phyloP scores from a whole-genome alignment of 2,888 invertebrate species.

The Hypselothyrea guttata region DNA sequence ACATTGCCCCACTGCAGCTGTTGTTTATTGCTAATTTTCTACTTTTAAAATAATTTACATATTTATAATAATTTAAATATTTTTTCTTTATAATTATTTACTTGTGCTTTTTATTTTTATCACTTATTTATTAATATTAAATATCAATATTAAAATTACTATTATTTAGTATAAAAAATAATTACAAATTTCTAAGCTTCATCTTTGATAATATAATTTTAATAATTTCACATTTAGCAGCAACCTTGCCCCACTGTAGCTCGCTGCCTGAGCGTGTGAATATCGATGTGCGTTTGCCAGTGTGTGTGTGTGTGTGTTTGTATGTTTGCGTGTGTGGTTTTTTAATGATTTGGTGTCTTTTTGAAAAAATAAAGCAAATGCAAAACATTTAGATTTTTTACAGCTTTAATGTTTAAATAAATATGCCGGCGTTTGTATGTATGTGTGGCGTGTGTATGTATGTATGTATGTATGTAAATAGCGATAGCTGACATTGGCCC shows the following conservation, averaged over 20 bases:
- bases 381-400: background rate
- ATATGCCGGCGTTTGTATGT: constrained; percentile 3
- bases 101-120: too few species aligned
- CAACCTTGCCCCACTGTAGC: constrained; percentile 24
- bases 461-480: constrained; percentile 27
- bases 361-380: background rate
- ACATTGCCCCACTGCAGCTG: too few species aligned
- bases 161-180: too few species aligned
- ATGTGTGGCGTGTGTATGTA: constrained; percentile 5
- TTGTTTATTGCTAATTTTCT: too few species aligned
- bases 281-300: constrained; percentile 19
- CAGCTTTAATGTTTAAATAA: background rate
- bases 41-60: too few species aligned
- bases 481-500: constrained; percentile 28
- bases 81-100: too few species aligned
- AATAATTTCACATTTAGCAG: too few species aligned
- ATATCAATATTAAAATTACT: too few species aligned
- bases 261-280: constrained; percentile 38
- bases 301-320: constrained; percentile 3
- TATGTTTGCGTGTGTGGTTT: background rate
- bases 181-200: too few species aligned
- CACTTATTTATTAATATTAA: too few species aligned
- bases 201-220: too few species aligned
- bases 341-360: background rate
- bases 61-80: too few species aligned